Percentiles rank a stretch among this genome's conserved stretches.
Conservation (phyloP, 2,113 vertebrate species). For the Heterotis niloticus region DNA sequence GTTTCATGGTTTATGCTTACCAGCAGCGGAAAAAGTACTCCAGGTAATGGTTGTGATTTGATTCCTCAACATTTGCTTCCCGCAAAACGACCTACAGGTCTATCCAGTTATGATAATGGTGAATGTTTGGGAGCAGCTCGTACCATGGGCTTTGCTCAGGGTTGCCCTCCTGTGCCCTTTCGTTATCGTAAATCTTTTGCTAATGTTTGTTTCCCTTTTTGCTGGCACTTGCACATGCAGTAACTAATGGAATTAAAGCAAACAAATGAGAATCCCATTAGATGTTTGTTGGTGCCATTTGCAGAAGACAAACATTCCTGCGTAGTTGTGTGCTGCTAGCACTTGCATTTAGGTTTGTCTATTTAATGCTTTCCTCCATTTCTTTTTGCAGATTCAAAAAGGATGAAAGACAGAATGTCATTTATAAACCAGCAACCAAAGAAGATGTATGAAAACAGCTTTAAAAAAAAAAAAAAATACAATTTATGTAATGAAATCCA, state of each 20-base stretch:
- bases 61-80: not conserved
- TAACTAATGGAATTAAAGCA: not conserved
- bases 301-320: not conserved
- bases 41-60: slow-evolving; percentile 27
- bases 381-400: slow-evolving; percentile 35
- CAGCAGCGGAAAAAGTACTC: slow-evolving; percentile 39
- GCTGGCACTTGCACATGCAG: not conserved
- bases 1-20: slow-evolving; percentile 36
- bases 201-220: not conserved
- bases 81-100: not conserved
- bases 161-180: no score
- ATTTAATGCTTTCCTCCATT: slow-evolving; percentile 21
- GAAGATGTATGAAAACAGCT: slow-evolving; percentile 36
- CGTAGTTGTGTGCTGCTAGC: not conserved
- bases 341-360: not conserved
- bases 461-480: no score
- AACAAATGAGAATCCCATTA: not conserved
- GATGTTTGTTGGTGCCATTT: not conserved
- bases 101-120: no score
- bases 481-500: no score
- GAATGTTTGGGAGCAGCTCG: no score
- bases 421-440: slow-evolving; percentile 46
- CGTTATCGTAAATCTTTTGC: no score
- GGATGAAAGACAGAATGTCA: slow-evolving; percentile 39
- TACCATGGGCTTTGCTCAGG: no score